Evolutionary conservation across 2,113 vertebrate genomes (phyloP).

Genomic region (Rhabdornis inornatus): DNA sequence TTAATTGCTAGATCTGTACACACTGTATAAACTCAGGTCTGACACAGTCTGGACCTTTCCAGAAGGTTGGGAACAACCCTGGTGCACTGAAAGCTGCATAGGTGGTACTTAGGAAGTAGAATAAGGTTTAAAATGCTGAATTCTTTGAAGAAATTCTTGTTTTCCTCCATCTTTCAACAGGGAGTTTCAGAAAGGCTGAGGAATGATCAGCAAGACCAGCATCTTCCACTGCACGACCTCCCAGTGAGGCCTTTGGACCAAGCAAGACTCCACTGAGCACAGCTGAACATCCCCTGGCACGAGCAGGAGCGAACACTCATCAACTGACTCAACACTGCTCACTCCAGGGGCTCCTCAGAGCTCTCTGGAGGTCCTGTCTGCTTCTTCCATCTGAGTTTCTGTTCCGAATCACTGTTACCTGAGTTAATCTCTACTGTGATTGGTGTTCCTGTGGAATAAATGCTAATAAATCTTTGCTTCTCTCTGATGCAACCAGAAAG

Average conservation of each 20-base stretch:
- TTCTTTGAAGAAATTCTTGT: neutral
- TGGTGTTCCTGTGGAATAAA: neutral
- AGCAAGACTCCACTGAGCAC: neutral
- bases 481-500: slow-evolving; percentile 26
- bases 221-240: neutral
- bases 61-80: neutral
- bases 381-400: neutral
- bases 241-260: neutral
- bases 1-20: neutral
- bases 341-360: neutral
- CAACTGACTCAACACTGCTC: neutral
- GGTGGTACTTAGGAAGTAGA: neutral
- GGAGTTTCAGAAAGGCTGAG: slow-evolving; percentile 2
- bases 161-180: slow-evolving; percentile 13
- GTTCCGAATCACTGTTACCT: neutral
- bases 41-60: neutral
- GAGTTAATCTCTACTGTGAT: neutral
- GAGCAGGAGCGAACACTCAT: neutral
- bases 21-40: neutral
- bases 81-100: neutral
- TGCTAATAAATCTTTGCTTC: slow-evolving; percentile 56
- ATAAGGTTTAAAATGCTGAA: neutral
- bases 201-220: neutral
- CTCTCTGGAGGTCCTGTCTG: neutral
- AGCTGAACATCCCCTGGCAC: neutral